Evolutionary conservation across 64 coral and sea anemone genomes (phyloP).

Genomic region (Astreopora myriophthalma): DNA sequence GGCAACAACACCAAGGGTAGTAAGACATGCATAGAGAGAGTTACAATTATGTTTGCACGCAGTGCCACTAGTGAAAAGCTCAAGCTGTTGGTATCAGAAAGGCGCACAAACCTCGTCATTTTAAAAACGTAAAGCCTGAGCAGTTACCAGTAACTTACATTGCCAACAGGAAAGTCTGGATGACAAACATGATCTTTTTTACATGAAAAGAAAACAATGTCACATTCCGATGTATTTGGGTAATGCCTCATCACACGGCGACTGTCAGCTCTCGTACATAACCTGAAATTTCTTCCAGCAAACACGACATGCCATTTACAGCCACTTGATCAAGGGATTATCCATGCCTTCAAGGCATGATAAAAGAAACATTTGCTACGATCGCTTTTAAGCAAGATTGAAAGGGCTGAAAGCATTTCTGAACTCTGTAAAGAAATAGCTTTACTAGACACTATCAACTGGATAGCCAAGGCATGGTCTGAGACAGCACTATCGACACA

Average conservation of each 20-base stretch:
- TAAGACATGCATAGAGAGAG: no score
- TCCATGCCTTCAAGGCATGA: background rate
- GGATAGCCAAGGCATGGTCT: conserved; percentile 7
- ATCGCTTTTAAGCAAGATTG: background rate
- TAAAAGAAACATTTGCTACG: background rate
- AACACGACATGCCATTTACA: background rate
- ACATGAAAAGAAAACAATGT: background rate
- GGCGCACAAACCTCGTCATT: no score
- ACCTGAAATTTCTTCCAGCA: conserved; percentile 3
- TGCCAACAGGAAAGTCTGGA: no score
- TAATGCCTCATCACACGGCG: background rate
- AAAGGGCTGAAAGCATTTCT: background rate
- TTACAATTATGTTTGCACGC: no score
- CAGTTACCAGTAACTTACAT: no score
- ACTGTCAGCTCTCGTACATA: background rate
- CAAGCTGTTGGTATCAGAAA: no score
- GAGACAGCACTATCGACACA: background rate
- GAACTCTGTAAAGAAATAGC: background rate
- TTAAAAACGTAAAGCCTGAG: no score
- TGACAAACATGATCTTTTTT: no score
- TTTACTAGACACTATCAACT: background rate
- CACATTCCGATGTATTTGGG: background rate
- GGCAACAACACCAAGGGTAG: no score
- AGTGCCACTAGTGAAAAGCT: no score
- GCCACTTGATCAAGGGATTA: background rate